phyloP scores from a whole-genome alignment of 1,140 invertebrate species.

The Anastatus disparis region DNA sequence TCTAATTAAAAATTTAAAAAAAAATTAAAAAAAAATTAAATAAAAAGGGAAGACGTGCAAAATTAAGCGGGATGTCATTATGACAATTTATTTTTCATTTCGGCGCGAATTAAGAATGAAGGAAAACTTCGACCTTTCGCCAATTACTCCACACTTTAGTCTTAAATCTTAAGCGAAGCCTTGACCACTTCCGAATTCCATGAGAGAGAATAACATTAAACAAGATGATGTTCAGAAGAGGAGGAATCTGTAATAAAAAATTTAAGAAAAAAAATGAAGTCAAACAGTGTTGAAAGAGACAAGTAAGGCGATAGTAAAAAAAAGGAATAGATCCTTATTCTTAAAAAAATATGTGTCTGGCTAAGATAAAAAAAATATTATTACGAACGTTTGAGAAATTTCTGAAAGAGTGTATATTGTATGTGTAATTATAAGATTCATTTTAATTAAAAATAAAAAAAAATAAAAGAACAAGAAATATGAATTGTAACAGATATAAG shows the following conservation, averaged over 20 bases:
- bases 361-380: constrained; percentile 28
- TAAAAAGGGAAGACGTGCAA: constrained; percentile 7
- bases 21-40: neutral
- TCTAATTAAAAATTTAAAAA: constrained; percentile 15
- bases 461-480: constrained; percentile 9
- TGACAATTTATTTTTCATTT: constrained; percentile 21
- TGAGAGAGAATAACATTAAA: constrained; percentile 36
- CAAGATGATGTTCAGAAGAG: neutral
- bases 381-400: constrained; percentile 38
- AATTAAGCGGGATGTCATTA: constrained; percentile 15
- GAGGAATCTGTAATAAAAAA: neutral
- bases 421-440: constrained; percentile 40
- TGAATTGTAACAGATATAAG: constrained; percentile 2
- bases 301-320: constrained; percentile 3
- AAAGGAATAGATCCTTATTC: neutral
- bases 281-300: neutral
- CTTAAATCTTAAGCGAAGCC: constrained; percentile 36
- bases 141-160: constrained; percentile 18
- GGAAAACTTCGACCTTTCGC: constrained; percentile 4
- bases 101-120: neutral
- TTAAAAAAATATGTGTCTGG: constrained; percentile 21
- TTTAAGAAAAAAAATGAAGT: neutral
- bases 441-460: constrained; percentile 7
- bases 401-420: constrained; percentile 44
- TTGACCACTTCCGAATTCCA: constrained; percentile 41